Conservation (phyloP, 2,797 vertebrate species). For the Periparus ater region DNA sequence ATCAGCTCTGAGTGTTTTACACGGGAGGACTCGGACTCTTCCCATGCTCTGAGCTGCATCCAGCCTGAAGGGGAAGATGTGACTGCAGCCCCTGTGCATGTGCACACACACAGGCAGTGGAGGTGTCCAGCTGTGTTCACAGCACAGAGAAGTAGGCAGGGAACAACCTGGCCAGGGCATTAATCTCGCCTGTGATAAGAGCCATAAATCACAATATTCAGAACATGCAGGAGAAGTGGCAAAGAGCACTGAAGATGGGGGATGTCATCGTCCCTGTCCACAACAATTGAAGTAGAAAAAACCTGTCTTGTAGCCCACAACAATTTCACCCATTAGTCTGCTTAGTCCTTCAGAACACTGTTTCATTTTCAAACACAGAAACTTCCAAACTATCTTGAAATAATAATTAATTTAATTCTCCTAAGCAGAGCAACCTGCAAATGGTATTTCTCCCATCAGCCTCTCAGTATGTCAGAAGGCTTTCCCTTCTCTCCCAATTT, state of each 20-base stretch:
- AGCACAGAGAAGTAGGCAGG: neutral
- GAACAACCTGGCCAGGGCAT: neutral
- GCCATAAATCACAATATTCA: neutral
- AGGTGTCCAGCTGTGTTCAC: neutral
- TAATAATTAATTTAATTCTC: neutral
- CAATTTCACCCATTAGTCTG: neutral
- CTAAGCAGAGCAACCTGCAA: neutral
- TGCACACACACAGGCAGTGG: neutral
- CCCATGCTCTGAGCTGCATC: neutral
- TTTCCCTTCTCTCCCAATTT: neutral
- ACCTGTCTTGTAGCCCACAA: neutral
- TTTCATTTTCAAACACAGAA: neutral
- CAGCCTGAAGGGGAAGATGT: neutral
- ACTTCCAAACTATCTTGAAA: neutral
- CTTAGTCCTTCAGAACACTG: neutral
- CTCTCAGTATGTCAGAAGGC: neutral
- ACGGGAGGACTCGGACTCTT: neutral
- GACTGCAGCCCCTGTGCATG: neutral
- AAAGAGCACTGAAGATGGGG: neutral
- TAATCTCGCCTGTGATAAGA: neutral
- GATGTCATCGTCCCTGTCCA: neutral
- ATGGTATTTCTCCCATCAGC: neutral
- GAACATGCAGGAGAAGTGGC: neutral
- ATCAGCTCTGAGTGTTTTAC: neutral
- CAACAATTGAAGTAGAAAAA: neutral